phyloP scores from a whole-genome alignment of 2,888 invertebrate species.

The Dendrolimus houi region DNA sequence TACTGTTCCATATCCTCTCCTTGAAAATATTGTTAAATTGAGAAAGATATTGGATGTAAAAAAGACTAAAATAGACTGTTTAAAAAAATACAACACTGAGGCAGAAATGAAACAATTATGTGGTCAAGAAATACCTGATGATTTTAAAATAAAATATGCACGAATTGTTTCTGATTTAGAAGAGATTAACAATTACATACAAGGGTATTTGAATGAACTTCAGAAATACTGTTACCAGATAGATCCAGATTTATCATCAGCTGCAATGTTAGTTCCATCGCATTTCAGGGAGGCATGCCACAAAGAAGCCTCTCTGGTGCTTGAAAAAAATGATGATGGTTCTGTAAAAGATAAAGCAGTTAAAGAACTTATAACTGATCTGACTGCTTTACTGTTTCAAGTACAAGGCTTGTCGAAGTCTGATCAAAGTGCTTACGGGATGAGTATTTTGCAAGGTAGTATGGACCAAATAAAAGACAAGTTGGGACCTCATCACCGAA shows the following conservation, averaged over 20 bases:
- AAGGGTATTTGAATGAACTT: slow-evolving; percentile 89
- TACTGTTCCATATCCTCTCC: slow-evolving; percentile 88
- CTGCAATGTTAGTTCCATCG: slow-evolving; percentile 92
- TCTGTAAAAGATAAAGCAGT: slow-evolving; percentile 79
- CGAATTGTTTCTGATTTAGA: slow-evolving; percentile 91
- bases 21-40: slow-evolving; percentile 91
- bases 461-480: slow-evolving; percentile 92
- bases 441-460: slow-evolving; percentile 92
- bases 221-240: slow-evolving; percentile 90
- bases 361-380: slow-evolving; percentile 87
- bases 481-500: slow-evolving; percentile 84
- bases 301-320: slow-evolving; percentile 88
- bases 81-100: slow-evolving; percentile 92
- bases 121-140: slow-evolving; percentile 85
- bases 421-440: slow-evolving; percentile 92
- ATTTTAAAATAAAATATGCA: slow-evolving; percentile 95
- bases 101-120: slow-evolving; percentile 91
- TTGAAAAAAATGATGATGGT: slow-evolving; percentile 82
- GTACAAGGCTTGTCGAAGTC: slow-evolving; percentile 86
- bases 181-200: slow-evolving; percentile 91
- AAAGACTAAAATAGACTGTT: slow-evolving; percentile 84
- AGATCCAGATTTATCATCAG: slow-evolving; percentile 90
- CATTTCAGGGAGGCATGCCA: slow-evolving; percentile 91
- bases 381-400: slow-evolving; percentile 93
- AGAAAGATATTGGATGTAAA: slow-evolving; percentile 91